Conservation (phyloP, 2,797 vertebrate genomes). For the Myiotriccus ornatus region DNA sequence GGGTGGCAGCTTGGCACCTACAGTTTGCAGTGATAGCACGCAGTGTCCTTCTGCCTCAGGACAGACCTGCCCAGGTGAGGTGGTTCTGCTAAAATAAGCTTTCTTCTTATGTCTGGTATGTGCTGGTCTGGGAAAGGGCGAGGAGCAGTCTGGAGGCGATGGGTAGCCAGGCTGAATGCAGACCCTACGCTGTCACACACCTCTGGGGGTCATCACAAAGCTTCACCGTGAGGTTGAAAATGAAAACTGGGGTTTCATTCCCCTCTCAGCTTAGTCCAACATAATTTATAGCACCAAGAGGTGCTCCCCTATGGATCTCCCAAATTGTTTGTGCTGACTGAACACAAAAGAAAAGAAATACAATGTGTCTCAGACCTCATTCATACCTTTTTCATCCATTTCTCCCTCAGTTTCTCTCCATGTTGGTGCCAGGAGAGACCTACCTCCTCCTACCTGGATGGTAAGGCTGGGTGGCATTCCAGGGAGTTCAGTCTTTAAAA, state of each 20-base stretch:
- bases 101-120: background rate
- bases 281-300: background rate
- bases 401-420: background rate
- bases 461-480: background rate
- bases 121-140: background rate
- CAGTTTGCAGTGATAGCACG: fast-evolving
- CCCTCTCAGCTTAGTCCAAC: background rate
- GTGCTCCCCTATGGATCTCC: background rate
- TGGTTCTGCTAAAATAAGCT: background rate
- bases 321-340: background rate
- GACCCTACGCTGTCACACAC: background rate
- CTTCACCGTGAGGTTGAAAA: background rate
- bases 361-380: background rate
- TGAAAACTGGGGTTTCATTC: background rate
- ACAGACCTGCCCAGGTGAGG: background rate
- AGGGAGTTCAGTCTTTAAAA: background rate
- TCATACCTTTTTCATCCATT: background rate
- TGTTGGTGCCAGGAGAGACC: background rate
- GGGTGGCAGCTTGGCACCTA: background rate
- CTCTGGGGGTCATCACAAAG: fast-evolving
- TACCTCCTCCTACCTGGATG: background rate
- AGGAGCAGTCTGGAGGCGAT: background rate
- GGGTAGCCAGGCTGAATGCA: background rate
- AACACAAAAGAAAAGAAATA: background rate
- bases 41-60: background rate